Percentiles rank a stretch among this genome's conserved stretches.
phyloP scores from a whole-genome alignment of 2,113 vertebrate genomes.

The chimpanzee (Pan troglodytes) region NHGRI_mPanTro3-v2.1_pri NC_072416.2:47178501-47179000 shows the following conservation, averaged over 20 bases:
- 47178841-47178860: not conserved
- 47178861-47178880: not conserved
- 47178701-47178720: not conserved
- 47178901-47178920: not conserved
- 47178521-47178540: not conserved
- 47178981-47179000: not conserved
- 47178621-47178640: not conserved
- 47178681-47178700: not conserved
- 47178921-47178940: not conserved
- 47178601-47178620: not conserved
- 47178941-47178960: no score
- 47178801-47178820: not conserved
- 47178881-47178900: not conserved
- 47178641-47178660: not conserved
- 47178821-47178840: not conserved
- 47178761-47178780: not conserved
- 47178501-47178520: not conserved
- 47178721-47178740: not conserved
- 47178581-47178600: not conserved
- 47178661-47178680: not conserved
- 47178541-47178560: not conserved
- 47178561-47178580: not conserved
- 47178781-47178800: not conserved
- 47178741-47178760: not conserved
- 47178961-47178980: constrained; percentile 17